Evolutionary conservation across 2,888 invertebrate genomes (phyloP), one percentile per base, ranked within the genome.

Genomic region (Caenorhabditis uteleia): DNA sequence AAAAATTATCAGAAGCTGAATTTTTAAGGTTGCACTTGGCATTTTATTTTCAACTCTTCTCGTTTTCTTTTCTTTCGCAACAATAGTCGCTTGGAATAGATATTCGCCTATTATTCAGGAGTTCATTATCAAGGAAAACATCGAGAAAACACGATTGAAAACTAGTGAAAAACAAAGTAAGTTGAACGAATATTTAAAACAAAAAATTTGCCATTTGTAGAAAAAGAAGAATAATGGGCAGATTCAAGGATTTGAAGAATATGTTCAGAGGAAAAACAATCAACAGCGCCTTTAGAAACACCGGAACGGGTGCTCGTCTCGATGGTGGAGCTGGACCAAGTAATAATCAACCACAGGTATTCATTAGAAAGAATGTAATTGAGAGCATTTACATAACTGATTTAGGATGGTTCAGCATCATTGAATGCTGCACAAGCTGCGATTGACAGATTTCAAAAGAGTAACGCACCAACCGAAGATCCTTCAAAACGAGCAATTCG

Each of bases 201-300:
- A 23, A 38, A 45, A 18, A 55, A 3, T 39, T 40, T 18, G 18
- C n/a, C n/a, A n/a, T n/a, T 42, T 53, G 48, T 47, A 60, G 60
- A 57, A 31, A 61, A 68, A 62, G 53, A 73, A 47, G 60, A 70
- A 49, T 42, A 25, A 77, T 75, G 79, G 73, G 77, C 29, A 68
- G 53, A 21, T 61, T 80, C 46, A 77, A 77, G 54, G 71, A 71
- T 5, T 78, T n/a, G n/a, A n/a, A n/a, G n/a, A n/a, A n/a, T n/a
- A n/a, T n/a, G n/a, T 79, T 39, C 46, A 80, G 39, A 71, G 71
- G 25, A 64, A 66, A 16, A 77, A 77, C 46, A 72, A 75, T n/a
- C 61, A 79, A 44, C 60, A 55, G 18, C 71, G 74, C n/a, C 36
- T 80, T 80, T 64, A 79, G 73, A 43, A 54, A 62, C 21, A 46